Conservation (phyloP, 53 echinoderm and acorn worm genomes). For the Echinarachnius parma region DNA sequence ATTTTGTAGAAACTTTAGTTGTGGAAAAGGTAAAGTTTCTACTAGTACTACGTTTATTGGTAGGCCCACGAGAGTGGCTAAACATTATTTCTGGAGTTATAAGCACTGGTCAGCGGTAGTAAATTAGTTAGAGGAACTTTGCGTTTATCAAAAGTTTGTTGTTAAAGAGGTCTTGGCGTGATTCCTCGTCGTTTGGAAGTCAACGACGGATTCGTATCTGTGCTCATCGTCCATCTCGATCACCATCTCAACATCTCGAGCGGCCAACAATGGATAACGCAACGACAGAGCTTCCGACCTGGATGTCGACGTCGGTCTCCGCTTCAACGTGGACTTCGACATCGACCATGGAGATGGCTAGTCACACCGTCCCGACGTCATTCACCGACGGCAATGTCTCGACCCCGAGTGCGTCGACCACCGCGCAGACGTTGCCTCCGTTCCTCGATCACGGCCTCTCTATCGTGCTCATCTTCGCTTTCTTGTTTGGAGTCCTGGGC, state of each 20-base stretch:
- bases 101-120: no score
- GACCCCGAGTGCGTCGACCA: constrained; percentile 6
- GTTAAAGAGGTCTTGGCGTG: no score
- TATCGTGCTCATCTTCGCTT: constrained; percentile 60
- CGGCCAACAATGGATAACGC: constrained; percentile 21
- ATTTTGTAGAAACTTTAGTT: no score
- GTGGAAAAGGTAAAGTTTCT: no score
- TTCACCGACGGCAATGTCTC: constrained; percentile 3
- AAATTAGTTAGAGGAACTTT: no score
- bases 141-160: no score
- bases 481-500: constrained; percentile 65
- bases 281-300: neutral
- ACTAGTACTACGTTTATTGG: no score
- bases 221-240: no score
- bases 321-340: neutral
- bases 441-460: constrained; percentile 62
- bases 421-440: constrained; percentile 35
- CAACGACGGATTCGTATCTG: no score
- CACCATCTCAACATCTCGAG: neutral
- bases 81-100: no score
- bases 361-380: neutral
- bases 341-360: neutral
- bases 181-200: no score
- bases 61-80: no score
- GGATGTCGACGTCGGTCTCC: constrained; percentile 2